Evolutionary conservation across 2,113 vertebrate species (phyloP).

Genomic region (Castor canadensis): DNA sequence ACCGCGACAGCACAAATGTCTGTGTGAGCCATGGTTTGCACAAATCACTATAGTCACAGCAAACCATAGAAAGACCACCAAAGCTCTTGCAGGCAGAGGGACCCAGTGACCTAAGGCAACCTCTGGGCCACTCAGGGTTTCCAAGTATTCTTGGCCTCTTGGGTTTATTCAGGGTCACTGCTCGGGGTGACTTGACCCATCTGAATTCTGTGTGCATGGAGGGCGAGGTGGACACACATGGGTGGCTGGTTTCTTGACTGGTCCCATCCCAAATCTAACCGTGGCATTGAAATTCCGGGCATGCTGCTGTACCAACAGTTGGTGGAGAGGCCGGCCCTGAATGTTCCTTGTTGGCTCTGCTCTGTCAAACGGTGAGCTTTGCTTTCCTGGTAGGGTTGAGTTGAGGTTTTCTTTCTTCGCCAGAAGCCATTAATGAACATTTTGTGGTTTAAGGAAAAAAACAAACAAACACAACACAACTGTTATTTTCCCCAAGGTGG

Average conservation of each 20-base stretch:
- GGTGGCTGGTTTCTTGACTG: rapidly evolving
- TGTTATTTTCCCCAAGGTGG: neutral
- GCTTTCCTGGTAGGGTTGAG: neutral
- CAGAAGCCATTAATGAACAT: neutral
- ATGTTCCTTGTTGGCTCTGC: rapidly evolving
- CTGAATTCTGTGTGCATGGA: neutral
- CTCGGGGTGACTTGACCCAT: neutral
- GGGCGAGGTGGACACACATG: rapidly evolving
- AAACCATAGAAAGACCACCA: neutral
- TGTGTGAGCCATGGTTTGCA: neutral
- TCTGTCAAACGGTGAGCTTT: neutral
- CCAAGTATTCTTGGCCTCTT: neutral
- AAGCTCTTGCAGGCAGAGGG: neutral
- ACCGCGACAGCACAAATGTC: neutral
- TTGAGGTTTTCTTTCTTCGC: neutral
- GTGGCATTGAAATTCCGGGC: neutral
- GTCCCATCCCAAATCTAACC: neutral
- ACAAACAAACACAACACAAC: no score
- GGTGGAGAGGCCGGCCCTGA: neutral
- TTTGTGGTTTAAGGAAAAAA: neutral
- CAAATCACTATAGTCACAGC: neutral
- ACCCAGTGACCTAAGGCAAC: neutral
- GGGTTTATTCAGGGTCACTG: neutral
- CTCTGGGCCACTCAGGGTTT: neutral
- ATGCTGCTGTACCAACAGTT: neutral